Conservation (phyloP, 2,888 invertebrate species). For the Aspidapion aeneum region DNA sequence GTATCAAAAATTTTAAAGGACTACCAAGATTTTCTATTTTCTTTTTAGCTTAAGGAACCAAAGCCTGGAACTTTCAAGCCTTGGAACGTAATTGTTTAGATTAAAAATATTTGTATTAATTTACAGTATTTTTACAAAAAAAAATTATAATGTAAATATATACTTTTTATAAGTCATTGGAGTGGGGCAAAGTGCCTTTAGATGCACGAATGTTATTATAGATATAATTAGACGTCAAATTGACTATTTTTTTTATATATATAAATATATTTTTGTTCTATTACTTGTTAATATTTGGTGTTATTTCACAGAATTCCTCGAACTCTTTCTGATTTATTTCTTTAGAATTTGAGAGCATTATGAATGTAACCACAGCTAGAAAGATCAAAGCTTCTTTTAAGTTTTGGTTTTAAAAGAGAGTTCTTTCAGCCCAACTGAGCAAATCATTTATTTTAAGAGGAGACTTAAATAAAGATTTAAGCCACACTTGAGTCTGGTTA, state of each 20-base stretch:
- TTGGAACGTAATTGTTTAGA: conserved; percentile 57
- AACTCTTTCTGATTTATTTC: conserved; percentile 26
- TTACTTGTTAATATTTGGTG: no score
- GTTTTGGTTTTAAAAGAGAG: no score
- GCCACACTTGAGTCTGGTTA: no score
- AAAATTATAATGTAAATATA: no score
- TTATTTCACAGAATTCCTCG: conserved; percentile 7
- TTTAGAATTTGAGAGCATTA: conserved; percentile 23
- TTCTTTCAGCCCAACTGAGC: no score
- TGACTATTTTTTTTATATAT: no score
- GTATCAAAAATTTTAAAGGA: no score
- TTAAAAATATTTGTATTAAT: background rate
- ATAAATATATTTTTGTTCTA: no score
- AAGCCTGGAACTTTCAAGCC: conserved; percentile 56
- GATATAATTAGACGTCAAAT: background rate
- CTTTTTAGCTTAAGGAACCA: conserved; percentile 55
- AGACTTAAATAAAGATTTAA: no score
- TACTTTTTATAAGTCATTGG: background rate
- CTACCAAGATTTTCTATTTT: conserved; percentile 6
- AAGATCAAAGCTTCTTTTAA: no score
- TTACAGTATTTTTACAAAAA: background rate
- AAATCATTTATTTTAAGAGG: no score
- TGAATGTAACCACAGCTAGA: conserved; percentile 30
- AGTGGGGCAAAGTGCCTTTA: background rate
- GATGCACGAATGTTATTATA: background rate